A percentile compares a stretch with the other conserved stretches of the same genome.
These are phyloP conservation scores for Carposina sasakii DNA, from an alignment of 1,140 invertebrate species.

Conservation along the genomic window DNA sequence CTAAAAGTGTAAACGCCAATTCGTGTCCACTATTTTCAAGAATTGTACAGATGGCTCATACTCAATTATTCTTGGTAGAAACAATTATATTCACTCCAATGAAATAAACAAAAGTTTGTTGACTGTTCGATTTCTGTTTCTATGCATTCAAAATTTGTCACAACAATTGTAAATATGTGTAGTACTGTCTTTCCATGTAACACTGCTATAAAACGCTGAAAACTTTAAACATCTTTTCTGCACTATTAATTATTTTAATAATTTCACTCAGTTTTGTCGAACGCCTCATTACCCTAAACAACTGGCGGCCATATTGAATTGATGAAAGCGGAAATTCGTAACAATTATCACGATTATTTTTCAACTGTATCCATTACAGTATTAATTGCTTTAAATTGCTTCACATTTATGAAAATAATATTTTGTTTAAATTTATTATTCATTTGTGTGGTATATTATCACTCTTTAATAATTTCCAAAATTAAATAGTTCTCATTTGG, in stretches of 20 bases:
- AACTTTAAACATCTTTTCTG: conserved; percentile 68
- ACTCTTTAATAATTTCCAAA: no score
- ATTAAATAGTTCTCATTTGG: no score
- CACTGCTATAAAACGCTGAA: conserved; percentile 67
- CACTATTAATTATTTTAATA: conserved; percentile 62
- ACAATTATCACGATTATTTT: conserved; percentile 3
- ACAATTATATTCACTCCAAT: conserved; percentile 59
- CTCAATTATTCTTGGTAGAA: conserved; percentile 52
- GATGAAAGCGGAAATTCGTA: conserved; percentile 57
- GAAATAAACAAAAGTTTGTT: conserved; percentile 74
- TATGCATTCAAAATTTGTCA: conserved; percentile 61
- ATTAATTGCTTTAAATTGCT: no score
- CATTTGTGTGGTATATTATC: no score
- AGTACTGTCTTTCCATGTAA: conserved; percentile 54
- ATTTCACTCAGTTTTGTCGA: conserved; percentile 69
- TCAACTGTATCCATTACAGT: no score
- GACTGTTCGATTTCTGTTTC: conserved; percentile 67
- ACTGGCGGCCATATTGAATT: conserved; percentile 73
- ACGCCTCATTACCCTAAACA: conserved; percentile 74
- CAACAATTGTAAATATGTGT: conserved; percentile 57
- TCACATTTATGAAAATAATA: no score
- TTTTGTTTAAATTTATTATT: no score
- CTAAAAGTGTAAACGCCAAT: conserved; percentile 62
- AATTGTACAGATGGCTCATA: conserved; percentile 62
- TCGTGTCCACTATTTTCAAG: conserved; percentile 62